Evolutionary conservation across 2,113 vertebrate genomes (phyloP).

Genomic region (Cheirogaleus medius): DNA sequence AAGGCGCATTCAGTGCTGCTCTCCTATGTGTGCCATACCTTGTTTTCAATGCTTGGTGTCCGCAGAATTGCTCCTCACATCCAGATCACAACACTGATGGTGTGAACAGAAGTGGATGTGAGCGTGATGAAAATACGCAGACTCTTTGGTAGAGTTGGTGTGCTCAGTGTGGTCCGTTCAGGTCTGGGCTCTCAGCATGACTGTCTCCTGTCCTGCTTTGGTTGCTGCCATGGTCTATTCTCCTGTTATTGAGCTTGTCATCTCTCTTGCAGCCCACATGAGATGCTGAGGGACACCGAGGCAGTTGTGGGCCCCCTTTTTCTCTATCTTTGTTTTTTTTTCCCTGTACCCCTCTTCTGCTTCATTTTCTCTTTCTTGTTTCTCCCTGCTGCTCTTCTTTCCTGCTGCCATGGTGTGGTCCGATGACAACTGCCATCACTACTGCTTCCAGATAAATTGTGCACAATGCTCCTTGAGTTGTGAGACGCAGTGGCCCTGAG

Average conservation of each 20-base stretch:
- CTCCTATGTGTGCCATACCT: fast-evolving
- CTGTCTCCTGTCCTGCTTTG: background rate
- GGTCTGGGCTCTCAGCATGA: background rate
- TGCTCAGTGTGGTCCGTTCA: background rate
- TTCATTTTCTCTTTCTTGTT: background rate
- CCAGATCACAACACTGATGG: background rate
- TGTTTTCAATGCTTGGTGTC: background rate
- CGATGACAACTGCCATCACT: background rate
- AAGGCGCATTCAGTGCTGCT: fast-evolving
- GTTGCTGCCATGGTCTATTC: fast-evolving
- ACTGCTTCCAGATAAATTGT: background rate
- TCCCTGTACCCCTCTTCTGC: background rate
- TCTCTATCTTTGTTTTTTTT: background rate
- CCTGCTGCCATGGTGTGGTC: background rate
- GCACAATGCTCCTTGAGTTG: fast-evolving
- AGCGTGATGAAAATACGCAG: fast-evolving
- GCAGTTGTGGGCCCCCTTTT: background rate
- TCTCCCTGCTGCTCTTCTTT: background rate
- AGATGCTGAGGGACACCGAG: background rate
- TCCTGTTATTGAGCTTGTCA: background rate
- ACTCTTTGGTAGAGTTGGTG: fast-evolving
- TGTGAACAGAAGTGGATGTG: background rate
- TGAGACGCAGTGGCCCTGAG: background rate
- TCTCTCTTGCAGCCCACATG: background rate
- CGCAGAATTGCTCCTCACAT: fast-evolving